Conservation (phyloP, 2,888 invertebrate genomes). For the Pelosia muscerda region DNA sequence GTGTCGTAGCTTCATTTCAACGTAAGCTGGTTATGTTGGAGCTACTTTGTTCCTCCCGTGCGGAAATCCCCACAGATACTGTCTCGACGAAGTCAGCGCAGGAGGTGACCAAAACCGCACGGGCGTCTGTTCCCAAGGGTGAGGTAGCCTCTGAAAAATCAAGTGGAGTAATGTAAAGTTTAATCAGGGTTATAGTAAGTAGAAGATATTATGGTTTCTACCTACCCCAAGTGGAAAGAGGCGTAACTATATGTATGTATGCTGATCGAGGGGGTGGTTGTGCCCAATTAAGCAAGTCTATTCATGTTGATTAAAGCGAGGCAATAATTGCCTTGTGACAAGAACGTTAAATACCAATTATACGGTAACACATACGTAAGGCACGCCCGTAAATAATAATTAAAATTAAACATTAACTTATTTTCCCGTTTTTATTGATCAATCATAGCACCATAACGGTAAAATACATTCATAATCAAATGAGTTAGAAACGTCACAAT, state of each 20-base stretch:
- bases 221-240: neutral
- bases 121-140: too few species aligned
- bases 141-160: too few species aligned
- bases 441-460: constrained; percentile 54
- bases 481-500: constrained; percentile 72
- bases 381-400: constrained; percentile 33
- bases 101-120: too few species aligned
- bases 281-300: neutral
- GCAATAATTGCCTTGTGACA: neutral
- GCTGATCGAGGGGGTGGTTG: neutral
- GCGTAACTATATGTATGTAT: neutral
- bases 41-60: neutral
- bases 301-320: neutral
- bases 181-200: neutral
- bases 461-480: constrained; percentile 57
- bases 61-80: too few species aligned
- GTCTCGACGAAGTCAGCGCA: too few species aligned
- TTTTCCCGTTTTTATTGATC: constrained; percentile 53
- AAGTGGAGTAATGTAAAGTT: neutral
- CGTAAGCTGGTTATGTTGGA: too few species aligned
- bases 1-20: too few species aligned
- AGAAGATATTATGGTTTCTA: neutral
- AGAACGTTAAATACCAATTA: constrained; percentile 9
- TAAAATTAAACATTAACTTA: constrained; percentile 32
- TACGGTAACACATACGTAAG: constrained; percentile 22